Evolutionary conservation across 2,797 vertebrate genomes (phyloP), one percentile per base, ranked within the genome.

Genomic region (Syndactyla subalaris): DNA sequence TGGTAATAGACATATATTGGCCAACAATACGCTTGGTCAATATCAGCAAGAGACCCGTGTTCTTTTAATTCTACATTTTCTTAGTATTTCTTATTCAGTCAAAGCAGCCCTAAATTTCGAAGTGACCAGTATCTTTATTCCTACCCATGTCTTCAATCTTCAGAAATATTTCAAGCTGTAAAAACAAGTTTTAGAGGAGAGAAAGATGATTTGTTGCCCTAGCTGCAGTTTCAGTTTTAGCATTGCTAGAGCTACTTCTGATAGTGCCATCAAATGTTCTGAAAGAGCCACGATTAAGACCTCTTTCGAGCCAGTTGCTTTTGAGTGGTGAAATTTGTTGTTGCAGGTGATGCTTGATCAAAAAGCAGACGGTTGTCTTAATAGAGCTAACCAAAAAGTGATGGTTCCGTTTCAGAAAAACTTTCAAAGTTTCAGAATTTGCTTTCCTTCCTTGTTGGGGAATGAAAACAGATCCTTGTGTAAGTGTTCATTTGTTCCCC

Each of bases 401-500:
- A 32, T 86, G 51, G 39, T 89, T 88, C 29, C 7, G 22, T 63
- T 71, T 71, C 72, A 83, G 32, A 36, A 17, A 34, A 43, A 3
- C 39, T 81, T 87, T 63, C 32, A 82, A 82, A n/a, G 48, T 92
- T 95, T 70, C 39, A 82, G 63, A 76, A 84, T 88, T 93, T 94
- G 16, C 45, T 95, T 95, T 81, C 23, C 19, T 90, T 93, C 36
- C 14, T 0, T 46, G 11, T 38, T 76, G 46, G 41, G 46, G 38
- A 89, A 91, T 67, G 85, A 76, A 92, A 85, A 36, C 27, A 79
- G 36, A 63, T 89, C 12, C 10, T 77, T 71, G 49, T 67, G 45
- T 30, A 83, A 74, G 4, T 72, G 29, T 89, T 93, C 39, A 12
- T 77, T 57, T 52, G 29, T 63, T 10, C 3, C 7, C 24, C 21